Conservation (phyloP, 2,797 vertebrate species). For the Sebastes taczanowskii region DNA sequence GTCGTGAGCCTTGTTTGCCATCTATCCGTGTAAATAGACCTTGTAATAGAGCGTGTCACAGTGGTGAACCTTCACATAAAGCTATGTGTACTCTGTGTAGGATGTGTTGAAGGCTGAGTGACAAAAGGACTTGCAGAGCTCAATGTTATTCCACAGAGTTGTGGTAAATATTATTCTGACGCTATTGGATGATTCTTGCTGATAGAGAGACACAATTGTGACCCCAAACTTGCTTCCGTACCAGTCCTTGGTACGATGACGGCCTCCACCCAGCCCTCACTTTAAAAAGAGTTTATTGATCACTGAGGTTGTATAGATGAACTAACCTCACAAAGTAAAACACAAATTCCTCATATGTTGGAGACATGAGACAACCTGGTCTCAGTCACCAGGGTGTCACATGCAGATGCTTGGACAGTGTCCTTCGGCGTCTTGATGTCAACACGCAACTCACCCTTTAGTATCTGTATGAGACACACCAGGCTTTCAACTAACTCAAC, state of each 20-base stretch:
- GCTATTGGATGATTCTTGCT: not conserved
- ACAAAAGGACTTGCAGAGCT: not conserved
- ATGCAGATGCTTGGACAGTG: too few species aligned
- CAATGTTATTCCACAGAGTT: not conserved
- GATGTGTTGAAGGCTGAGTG: not conserved
- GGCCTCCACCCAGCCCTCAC: not conserved
- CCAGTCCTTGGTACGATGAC: not conserved
- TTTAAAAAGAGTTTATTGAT: not conserved
- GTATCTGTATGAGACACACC: not conserved
- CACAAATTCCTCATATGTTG: not conserved
- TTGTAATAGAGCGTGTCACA: not conserved
- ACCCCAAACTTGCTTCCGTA: not conserved
- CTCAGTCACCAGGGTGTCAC: not conserved
- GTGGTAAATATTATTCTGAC: not conserved
- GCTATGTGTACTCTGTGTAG: not conserved
- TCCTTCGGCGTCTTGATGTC: too few species aligned
- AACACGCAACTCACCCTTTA: not conserved
- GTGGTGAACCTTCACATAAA: not conserved
- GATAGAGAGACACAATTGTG: not conserved
- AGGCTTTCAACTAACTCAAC: not conserved
- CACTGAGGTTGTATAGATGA: not conserved
- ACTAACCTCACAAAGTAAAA: not conserved
- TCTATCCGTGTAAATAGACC: not conserved
- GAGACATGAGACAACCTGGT: not conserved
- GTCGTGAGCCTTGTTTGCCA: not conserved